Evolutionary conservation across 2,113 vertebrate species (phyloP), one percentile per base, ranked within the genome.

Genomic region (Pomatorhinus ruficollis): DNA sequence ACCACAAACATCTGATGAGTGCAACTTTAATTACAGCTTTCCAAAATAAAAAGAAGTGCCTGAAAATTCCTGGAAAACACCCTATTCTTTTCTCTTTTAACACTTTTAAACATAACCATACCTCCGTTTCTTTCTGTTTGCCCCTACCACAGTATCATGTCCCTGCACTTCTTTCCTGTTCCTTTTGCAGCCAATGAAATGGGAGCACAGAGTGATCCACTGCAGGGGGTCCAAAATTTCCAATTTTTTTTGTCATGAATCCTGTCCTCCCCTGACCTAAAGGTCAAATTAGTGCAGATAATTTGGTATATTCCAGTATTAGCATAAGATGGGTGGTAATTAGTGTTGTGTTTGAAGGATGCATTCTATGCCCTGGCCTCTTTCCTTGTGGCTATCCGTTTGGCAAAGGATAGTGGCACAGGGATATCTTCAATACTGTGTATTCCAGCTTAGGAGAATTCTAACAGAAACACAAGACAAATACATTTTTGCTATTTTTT

Each of bases 1-100:
- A 95, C 88, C 95, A 90, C 95, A 96, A 89, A 87, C 9, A 94
- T 90, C 77, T 92, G 78, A 93, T 92, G 86, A 82, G 70, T 86
- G 74, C 61, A 94, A 44, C 84, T 78, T 89, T 53, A 89, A 93
- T 91, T 79, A 63, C 11, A 61, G 33, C 50, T 94, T 94, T 92
- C 61, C 90, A 93, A 92, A 96, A 94, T 37, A 88, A 95, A 96
- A 82, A 86, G 17, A 56, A 89, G 22, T 37, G 44, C 47, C 56
- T 82, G 35, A 65, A 89, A 90, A 85, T 52, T 83, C 79, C 75
- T 74, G 75, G 81, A 91, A 95, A 91, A 88, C 27, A 80, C 61
- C 50, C 25, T 76, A 52, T 83, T 95, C 3, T 69, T 33, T 81
- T 88, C 19, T 69, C 31, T 66, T 89, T 80, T 90, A 37, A 80